Evolutionary conservation across 1,140 invertebrate species (phyloP).

Genomic region (Psilanteris sp.): DNA sequence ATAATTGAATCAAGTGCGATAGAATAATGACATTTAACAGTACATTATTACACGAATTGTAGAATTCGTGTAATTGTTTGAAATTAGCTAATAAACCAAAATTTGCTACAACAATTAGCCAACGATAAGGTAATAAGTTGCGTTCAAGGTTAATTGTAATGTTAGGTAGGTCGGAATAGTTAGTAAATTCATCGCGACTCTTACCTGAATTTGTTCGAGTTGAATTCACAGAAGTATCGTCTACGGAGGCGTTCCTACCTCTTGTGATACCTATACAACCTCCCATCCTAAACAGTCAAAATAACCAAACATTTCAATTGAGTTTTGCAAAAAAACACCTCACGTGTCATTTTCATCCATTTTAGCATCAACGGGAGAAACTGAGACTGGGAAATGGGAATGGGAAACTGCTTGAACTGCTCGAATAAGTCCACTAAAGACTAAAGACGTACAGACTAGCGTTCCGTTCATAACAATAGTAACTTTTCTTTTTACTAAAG

Average conservation of each 20-base stretch:
- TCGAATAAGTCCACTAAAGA: no score
- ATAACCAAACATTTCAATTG: slow-evolving; percentile 80
- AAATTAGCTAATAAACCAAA: background rate
- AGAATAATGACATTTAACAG: no score
- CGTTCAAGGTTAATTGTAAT: slow-evolving; percentile 45
- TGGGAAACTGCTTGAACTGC: background rate
- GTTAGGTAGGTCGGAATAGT: slow-evolving; percentile 25
- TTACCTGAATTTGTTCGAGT: slow-evolving; percentile 88
- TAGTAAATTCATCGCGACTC: slow-evolving; percentile 36
- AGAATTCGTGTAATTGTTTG: no score
- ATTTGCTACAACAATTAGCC: background rate
- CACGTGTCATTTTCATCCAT: slow-evolving; percentile 78
- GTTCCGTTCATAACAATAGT: no score
- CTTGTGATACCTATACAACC: slow-evolving; percentile 91
- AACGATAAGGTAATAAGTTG: slow-evolving; percentile 20
- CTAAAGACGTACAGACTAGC: no score
- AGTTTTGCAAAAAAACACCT: slow-evolving; percentile 75
- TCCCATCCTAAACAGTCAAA: slow-evolving; percentile 84
- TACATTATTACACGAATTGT: no score
- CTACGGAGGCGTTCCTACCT: slow-evolving; percentile 87
- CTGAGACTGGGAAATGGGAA: background rate
- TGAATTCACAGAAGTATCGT: slow-evolving; percentile 87
- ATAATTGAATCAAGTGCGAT: no score
- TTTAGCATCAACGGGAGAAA: slow-evolving; percentile 64
- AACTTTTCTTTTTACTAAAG: no score